These are phyloP conservation scores for Lepidocyrtinus sp. DNA, from an alignment of 2,888 invertebrate species.

Conservation along the genomic window DNA sequence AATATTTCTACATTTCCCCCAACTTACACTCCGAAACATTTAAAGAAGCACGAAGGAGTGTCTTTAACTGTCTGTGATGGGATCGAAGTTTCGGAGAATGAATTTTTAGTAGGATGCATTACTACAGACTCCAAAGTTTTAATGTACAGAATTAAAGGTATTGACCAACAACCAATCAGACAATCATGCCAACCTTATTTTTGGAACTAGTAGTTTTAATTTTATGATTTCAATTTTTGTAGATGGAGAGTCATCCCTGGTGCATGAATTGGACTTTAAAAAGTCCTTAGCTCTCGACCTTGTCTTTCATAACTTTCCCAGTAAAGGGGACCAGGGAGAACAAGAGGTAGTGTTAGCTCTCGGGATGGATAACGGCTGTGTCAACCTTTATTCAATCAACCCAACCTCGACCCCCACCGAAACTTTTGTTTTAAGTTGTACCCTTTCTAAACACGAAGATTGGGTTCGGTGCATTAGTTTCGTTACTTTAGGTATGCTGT, in stretches of 20 bases:
- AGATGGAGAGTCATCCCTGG: slow-evolving; percentile 33
- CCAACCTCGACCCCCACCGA: not conserved
- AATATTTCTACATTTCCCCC: not conserved
- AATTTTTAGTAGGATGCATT: slow-evolving; percentile 59
- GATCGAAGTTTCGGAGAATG: slow-evolving; percentile 35
- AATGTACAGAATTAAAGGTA: slow-evolving; percentile 36
- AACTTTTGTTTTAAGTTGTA: slow-evolving; percentile 38
- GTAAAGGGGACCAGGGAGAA: not conserved
- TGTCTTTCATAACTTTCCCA: slow-evolving; percentile 59
- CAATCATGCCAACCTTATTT: no score
- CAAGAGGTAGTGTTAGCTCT: slow-evolving; percentile 54
- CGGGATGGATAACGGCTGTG: slow-evolving; percentile 66
- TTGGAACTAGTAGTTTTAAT: no score
- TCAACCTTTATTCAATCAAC: slow-evolving; percentile 47
- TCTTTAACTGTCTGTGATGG: slow-evolving; percentile 65
- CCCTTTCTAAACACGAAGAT: slow-evolving; percentile 68
- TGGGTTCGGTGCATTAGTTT: slow-evolving; percentile 68
- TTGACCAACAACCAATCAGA: no score
- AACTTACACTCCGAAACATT: slow-evolving; percentile 26
- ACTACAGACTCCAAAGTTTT: slow-evolving; percentile 59
- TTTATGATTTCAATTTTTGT: not conserved
- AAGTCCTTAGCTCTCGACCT: slow-evolving; percentile 64
- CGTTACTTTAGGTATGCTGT: slow-evolving; percentile 62
- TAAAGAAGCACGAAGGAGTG: slow-evolving; percentile 12
- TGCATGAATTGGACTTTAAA: slow-evolving; percentile 62